Percentiles rank a stretch among this genome's conserved stretches.
Conservation (phyloP, 2,113 vertebrate genomes). For the Lanius collurio region DNA sequence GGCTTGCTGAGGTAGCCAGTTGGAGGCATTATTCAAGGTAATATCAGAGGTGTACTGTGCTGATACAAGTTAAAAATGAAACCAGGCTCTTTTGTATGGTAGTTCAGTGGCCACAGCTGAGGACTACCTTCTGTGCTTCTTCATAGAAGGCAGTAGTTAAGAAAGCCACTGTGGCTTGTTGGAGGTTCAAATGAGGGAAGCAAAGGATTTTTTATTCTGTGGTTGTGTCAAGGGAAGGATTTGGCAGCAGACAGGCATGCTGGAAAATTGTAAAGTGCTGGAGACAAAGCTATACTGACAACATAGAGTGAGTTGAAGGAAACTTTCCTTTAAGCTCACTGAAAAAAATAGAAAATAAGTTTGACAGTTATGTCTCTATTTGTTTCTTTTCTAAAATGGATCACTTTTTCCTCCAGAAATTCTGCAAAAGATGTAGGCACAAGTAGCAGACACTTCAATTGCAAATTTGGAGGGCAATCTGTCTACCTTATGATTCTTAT, state of each 20-base stretch:
- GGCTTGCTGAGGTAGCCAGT: background rate
- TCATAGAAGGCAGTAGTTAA: background rate
- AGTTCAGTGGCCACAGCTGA: background rate
- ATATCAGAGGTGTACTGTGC: background rate
- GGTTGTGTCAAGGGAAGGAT: background rate
- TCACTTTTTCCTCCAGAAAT: background rate
- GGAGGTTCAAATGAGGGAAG: background rate
- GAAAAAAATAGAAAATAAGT: background rate
- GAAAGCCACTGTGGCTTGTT: background rate
- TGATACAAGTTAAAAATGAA: background rate
- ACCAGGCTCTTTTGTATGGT: background rate
- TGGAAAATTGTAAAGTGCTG: background rate
- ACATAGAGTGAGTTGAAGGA: background rate
- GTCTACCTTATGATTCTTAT: background rate
- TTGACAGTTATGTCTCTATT: background rate
- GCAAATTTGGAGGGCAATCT: background rate
- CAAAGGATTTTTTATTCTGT: background rate
- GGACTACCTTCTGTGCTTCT: background rate
- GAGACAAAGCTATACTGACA: background rate
- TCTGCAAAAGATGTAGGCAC: background rate
- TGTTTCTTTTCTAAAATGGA: background rate
- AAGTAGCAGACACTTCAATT: background rate
- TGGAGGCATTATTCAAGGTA: background rate
- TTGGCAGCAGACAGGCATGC: background rate
- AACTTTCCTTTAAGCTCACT: background rate